Conservation (phyloP, 1,140 invertebrate genomes). For the Gryllus bimaculatus region DNA sequence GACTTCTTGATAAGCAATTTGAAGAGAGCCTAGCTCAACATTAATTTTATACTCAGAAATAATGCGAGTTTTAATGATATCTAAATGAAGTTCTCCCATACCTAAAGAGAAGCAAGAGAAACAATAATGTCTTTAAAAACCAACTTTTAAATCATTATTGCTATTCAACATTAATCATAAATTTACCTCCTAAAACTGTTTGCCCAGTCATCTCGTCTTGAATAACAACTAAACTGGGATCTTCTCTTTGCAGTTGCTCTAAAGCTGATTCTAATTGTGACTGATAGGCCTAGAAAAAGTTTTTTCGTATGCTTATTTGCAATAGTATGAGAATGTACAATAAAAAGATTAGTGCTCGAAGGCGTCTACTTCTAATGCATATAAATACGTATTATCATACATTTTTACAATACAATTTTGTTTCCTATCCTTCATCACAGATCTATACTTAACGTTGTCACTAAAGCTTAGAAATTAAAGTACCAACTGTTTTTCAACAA, state of each 20-base stretch:
- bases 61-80: conserved; percentile 85
- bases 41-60: conserved; percentile 84
- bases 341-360: no score
- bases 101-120: neutral
- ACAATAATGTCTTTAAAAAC: neutral
- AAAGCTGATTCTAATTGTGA: conserved; percentile 73
- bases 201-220: conserved; percentile 72
- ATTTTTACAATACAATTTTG: no score
- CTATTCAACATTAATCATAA: neutral
- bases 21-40: conserved; percentile 83
- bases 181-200: conserved; percentile 61
- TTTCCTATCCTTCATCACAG: no score
- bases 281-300: conserved; percentile 45
- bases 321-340: no score
- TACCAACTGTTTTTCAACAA: no score
- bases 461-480: no score
- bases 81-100: conserved; percentile 96
- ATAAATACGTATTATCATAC: no score
- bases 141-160: neutral
- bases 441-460: no score
- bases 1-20: conserved; percentile 85
- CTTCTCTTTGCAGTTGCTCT: conserved; percentile 76
- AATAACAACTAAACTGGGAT: conserved; percentile 81
- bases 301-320: neutral
- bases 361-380: no score